Conservation (phyloP, 2,888 invertebrate species). For the Drosophila birchii region DNA sequence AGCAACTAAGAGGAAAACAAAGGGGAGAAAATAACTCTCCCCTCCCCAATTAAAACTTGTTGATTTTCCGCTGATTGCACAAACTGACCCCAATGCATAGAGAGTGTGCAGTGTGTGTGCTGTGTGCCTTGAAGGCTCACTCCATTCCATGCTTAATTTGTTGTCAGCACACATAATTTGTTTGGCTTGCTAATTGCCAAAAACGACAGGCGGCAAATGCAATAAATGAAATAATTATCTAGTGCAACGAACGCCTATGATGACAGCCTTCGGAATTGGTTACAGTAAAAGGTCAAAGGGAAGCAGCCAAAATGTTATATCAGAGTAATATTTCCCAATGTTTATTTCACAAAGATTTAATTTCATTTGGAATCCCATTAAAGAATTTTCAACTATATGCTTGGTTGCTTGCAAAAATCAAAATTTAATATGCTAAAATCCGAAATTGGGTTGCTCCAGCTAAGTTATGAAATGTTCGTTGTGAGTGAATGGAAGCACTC, state of each 20-base stretch:
- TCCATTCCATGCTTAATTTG: constrained; percentile 10
- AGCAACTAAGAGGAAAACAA: constrained; percentile 2
- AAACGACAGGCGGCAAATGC: constrained; percentile 54
- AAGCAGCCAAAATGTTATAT: neutral
- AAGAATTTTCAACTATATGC: neutral
- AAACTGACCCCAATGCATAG: constrained; percentile 43
- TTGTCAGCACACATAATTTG: constrained; percentile 52
- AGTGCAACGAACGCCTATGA: constrained; percentile 51
- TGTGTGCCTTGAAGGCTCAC: neutral
- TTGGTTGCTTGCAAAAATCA: neutral
- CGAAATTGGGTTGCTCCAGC: neutral
- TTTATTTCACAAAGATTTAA: neutral
- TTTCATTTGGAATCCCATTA: neutral
- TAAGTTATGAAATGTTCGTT: neutral
- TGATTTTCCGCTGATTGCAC: constrained; percentile 44
- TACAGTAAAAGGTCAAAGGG: constrained; percentile 1
- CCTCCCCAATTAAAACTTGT: constrained; percentile 40
- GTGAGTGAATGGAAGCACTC: constrained; percentile 6
- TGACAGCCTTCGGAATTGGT: constrained; percentile 28
- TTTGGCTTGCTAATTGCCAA: constrained; percentile 62
- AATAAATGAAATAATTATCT: constrained; percentile 69
- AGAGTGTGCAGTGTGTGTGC: neutral
- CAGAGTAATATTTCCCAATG: neutral
- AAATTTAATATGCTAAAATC: constrained; percentile 1
- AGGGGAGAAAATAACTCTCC: neutral